phyloP scores from a whole-genome alignment of 2,113 vertebrate genomes.

The Limnothrissa miodon region DNA sequence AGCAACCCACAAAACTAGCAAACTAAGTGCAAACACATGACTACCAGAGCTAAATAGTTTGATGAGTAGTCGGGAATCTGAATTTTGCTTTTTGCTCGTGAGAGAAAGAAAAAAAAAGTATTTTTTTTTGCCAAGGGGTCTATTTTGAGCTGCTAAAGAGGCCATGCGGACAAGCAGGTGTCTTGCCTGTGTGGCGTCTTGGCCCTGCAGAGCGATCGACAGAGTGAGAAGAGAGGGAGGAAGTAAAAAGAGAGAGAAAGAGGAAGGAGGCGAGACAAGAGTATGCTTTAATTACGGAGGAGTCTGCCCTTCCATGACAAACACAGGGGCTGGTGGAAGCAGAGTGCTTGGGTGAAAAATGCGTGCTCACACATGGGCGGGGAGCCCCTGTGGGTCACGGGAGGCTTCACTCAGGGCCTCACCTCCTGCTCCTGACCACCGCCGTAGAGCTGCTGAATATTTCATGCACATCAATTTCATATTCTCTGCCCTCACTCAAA shows the following conservation, averaged over 20 bases:
- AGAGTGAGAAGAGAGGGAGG: background rate
- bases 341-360: background rate
- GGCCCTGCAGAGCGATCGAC: background rate
- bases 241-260: background rate
- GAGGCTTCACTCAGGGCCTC: background rate
- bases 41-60: too few relatives aligned
- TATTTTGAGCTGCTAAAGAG: background rate
- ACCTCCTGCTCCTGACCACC: background rate
- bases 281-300: background rate
- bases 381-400: background rate
- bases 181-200: background rate
- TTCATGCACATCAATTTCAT: slow-evolving; percentile 1
- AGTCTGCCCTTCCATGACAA: background rate
- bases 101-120: background rate
- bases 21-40: too few relatives aligned
- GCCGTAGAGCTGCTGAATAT: background rate
- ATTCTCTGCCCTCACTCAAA: slow-evolving; percentile 13
- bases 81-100: background rate
- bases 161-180: background rate
- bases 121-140: background rate
- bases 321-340: background rate
- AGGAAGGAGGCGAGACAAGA: background rate
- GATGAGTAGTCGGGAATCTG: background rate
- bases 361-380: background rate
- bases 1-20: too few relatives aligned